Percentiles rank a stretch among this genome's conserved stretches.
phyloP scores from a whole-genome alignment of 2,113 vertebrate genomes.

The Triplophysa siluroides region DNA sequence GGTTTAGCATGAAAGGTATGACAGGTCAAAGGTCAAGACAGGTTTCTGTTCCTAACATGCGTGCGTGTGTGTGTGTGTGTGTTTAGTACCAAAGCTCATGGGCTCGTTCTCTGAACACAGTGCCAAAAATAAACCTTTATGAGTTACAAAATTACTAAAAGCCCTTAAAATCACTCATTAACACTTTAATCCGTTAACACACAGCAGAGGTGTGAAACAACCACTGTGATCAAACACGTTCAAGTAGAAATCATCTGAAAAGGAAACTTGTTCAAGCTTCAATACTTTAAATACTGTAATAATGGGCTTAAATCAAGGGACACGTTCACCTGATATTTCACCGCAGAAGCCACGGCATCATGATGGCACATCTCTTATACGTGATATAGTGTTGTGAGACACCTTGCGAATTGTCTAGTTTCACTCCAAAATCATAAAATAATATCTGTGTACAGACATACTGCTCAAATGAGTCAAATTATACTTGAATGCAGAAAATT shows the following conservation, averaged over 20 bases:
- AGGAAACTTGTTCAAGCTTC: too few relatives aligned
- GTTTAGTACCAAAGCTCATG: constrained; percentile 60
- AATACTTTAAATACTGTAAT: too few relatives aligned
- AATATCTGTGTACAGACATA: too few relatives aligned
- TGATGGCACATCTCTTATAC: too few relatives aligned
- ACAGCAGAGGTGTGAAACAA: constrained; percentile 59
- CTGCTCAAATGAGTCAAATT: too few relatives aligned
- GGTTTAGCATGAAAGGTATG: not conserved
- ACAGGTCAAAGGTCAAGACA: constrained; percentile 11
- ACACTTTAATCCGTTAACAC: not conserved
- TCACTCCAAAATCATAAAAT: too few relatives aligned
- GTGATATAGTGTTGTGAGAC: too few relatives aligned
- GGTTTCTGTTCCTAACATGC: not conserved
- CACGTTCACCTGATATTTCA: too few relatives aligned
- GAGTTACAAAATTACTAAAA: constrained; percentile 10
- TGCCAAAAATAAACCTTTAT: not conserved
- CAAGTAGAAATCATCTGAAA: constrained; percentile 47
- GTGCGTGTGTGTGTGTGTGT: not conserved
- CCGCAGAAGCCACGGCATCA: too few relatives aligned
- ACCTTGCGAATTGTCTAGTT: too few relatives aligned
- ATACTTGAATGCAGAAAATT: too few relatives aligned
- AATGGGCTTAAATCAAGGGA: too few relatives aligned
- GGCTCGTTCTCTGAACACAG: not conserved
- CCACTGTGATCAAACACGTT: constrained; percentile 27
- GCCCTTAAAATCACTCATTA: not conserved